A percentile compares a stretch with the other conserved stretches of the same genome.
These are phyloP conservation scores for Pelobates fuscus DNA, from an alignment of 2,113 vertebrate species.

Conservation along the genomic window DNA sequence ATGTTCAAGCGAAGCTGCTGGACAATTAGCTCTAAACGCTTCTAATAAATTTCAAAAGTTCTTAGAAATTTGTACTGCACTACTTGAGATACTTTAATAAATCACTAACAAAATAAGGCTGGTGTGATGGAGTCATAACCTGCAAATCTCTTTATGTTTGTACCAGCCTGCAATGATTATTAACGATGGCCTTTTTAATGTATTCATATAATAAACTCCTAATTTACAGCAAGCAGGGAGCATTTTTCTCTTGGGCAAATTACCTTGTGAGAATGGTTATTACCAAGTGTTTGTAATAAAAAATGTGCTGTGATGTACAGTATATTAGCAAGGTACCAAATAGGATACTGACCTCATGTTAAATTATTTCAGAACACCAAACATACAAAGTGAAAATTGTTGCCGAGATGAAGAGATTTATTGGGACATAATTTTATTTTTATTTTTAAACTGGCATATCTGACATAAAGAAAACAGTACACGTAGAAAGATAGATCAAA, in stretches of 20 bases:
- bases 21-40: too few species aligned
- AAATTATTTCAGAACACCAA: conserved; percentile 15
- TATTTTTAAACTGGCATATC: too few species aligned
- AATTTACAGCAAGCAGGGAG: conserved; percentile 52
- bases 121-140: conserved; percentile 54
- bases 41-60: too few species aligned
- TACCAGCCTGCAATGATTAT: conserved; percentile 56
- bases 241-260: conserved; percentile 32
- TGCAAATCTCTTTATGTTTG: conserved; percentile 56
- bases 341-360: conserved; percentile 18
- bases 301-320: conserved; percentile 9
- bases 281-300: conserved; percentile 41
- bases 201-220: conserved; percentile 53
- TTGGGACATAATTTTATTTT: too few species aligned
- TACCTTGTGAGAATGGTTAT: conserved; percentile 32
- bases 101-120: conserved; percentile 55
- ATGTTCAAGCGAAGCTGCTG: too few species aligned
- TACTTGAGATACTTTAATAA: conserved; percentile 55
- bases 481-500: too few species aligned
- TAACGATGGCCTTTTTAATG: conserved; percentile 55
- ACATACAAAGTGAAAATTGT: too few species aligned
- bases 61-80: too few species aligned
- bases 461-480: too few species aligned
- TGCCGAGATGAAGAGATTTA: too few species aligned
- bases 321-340: conserved; percentile 20